Evolutionary conservation across 1,140 invertebrate species (phyloP).

Genomic region (Cydia pomonella): DNA sequence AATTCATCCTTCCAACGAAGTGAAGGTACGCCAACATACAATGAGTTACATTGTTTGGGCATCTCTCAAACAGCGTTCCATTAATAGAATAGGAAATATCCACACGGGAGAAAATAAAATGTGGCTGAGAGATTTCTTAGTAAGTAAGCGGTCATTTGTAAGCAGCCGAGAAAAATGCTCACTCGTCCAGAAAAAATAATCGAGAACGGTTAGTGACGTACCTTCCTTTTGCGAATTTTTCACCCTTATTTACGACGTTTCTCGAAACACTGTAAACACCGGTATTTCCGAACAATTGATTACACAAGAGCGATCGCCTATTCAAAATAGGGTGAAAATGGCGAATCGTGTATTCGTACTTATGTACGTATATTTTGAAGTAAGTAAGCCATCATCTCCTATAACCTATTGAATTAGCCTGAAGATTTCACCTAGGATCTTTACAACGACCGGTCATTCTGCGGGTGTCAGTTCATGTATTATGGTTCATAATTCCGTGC

Average conservation of each 20-base stretch:
- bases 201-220: constrained; percentile 41
- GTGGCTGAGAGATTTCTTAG: constrained; percentile 61
- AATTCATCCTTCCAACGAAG: constrained; percentile 12
- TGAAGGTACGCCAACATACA: constrained; percentile 36
- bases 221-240: constrained; percentile 34
- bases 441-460: no score
- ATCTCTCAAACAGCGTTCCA: constrained; percentile 62
- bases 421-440: no score
- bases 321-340: background rate
- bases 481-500: no score
- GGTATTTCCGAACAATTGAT: constrained; percentile 38
- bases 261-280: constrained; percentile 34
- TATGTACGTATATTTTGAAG: no score
- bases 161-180: constrained; percentile 70
- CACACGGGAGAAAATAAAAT: constrained; percentile 62
- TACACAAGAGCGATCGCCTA: constrained; percentile 6
- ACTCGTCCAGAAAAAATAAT: constrained; percentile 71
- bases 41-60: constrained; percentile 60
- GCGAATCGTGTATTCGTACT: background rate
- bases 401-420: no score
- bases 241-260: constrained; percentile 30
- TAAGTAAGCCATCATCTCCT: no score
- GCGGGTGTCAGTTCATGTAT: no score
- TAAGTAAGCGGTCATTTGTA: constrained; percentile 72
- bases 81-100: constrained; percentile 71